phyloP scores from a whole-genome alignment of 2,888 invertebrate genomes.

The Aspidiotus destructor region DNA sequence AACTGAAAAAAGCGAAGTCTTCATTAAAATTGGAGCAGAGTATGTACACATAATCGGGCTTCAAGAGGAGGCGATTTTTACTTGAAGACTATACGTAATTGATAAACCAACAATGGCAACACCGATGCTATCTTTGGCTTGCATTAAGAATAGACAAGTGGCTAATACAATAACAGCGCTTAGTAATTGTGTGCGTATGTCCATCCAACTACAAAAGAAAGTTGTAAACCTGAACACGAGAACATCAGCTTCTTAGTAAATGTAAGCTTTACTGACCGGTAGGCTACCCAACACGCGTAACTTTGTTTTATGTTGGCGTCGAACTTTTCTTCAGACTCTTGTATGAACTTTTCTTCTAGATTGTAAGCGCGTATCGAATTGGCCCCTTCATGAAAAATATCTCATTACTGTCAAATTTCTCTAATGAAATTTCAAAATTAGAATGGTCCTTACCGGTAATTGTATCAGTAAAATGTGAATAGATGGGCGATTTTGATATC shows the following conservation, averaged over 20 bases:
- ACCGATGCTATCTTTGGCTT: slow-evolving; percentile 58
- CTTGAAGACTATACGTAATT: slow-evolving; percentile 76
- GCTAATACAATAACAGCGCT: slow-evolving; percentile 93
- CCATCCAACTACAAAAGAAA: slow-evolving; percentile 64
- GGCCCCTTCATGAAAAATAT: slow-evolving; percentile 45
- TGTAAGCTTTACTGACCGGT: slow-evolving; percentile 48
- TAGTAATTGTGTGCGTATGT: slow-evolving; percentile 88
- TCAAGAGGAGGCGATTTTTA: slow-evolving; percentile 44
- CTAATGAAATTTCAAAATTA: not conserved
- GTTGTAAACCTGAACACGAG: no score
- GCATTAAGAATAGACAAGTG: slow-evolving; percentile 83
- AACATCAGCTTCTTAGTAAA: no score
- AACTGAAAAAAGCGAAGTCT: no score
- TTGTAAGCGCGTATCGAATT: slow-evolving; percentile 78
- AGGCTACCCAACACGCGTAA: slow-evolving; percentile 84
- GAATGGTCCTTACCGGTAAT: slow-evolving; percentile 50
- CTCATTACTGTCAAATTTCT: no score
- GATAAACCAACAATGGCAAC: slow-evolving; percentile 80
- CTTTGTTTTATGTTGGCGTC: slow-evolving; percentile 89
- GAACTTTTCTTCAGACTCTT: slow-evolving; percentile 77
- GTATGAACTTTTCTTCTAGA: slow-evolving; percentile 70
- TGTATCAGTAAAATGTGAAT: slow-evolving; percentile 93
- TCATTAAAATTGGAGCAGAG: no score
- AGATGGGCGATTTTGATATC: slow-evolving; percentile 88
- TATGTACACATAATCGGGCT: no score